Evolutionary conservation across 2,113 vertebrate species (phyloP), one percentile per base, ranked within the genome.

Genomic region (Athene noctua): DNA sequence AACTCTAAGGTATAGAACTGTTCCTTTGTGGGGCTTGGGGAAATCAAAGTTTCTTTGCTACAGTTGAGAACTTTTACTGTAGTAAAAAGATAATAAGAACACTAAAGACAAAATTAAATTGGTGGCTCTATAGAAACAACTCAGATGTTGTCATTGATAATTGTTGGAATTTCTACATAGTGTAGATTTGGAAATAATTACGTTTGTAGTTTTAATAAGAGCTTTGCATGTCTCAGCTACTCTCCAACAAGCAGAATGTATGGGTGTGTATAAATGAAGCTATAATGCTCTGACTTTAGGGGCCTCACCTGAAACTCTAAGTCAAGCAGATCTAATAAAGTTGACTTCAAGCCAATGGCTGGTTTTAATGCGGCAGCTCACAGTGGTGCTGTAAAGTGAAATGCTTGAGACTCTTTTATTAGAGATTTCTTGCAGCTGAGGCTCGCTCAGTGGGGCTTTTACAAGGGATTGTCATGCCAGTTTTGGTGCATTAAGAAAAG

Each of bases 361-460:
- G 61, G 88, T 93, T 97, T 95, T 93, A 97, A 92, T 97, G 95
- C 78, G 63, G 81, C 90, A 88, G 87, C 96, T 98, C 98, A 95
- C 97, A 97, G 96, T 96, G 96, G 96, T 95, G 96, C 93, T 96
- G 96, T 98, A 97, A 98, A 98, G 97, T 94, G 95, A 93, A 97
- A 98, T 97, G 97, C 97, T 97, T 86, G 97, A 97, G 97, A 98
- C 96, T 94, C 97, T 98, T 98, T 98, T 98, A 98, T 98, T 97
- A 98, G 97, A 87, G 92, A 70, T 84, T 97, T 91, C 84, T 97
- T 97, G 97, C 98, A 98, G 98, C 98, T 98, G 98, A 97, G 98
- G 88, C 98, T 97, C 96, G 44, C 97, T 98, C 97, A 94, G 96
- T 97, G 95, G 96, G 96, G 96, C 95, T 98, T 96, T 97, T 96